Conservation (phyloP, 2,113 vertebrate genomes). For the Helogale parvula region DNA sequence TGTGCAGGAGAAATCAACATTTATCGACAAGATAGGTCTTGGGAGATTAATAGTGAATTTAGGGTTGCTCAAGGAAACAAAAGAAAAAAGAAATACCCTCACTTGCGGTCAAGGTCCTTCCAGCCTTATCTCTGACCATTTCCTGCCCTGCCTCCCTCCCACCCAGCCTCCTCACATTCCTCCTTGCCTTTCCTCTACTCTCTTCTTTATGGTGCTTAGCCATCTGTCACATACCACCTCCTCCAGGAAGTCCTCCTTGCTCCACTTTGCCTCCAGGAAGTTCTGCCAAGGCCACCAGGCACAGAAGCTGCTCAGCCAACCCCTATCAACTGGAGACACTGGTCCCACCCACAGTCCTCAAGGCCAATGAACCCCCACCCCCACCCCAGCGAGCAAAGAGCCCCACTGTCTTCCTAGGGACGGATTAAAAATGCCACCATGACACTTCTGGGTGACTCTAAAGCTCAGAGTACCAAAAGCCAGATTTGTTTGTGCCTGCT, state of each 20-base stretch:
- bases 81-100: not conserved
- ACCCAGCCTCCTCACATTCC: not conserved
- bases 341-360: not conserved
- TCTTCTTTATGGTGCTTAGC: not conserved
- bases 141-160: not conserved
- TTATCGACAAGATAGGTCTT: conserved; percentile 61
- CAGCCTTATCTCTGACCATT: not conserved
- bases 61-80: conserved; percentile 27
- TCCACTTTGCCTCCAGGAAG: not conserved
- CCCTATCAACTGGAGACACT: not conserved
- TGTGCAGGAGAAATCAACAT: conserved; percentile 66
- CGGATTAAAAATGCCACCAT: not conserved
- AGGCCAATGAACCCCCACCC: not conserved
- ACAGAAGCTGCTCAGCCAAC: not conserved
- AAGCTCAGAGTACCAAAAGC: not conserved
- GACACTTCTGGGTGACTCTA: not conserved
- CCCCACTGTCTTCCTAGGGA: not conserved
- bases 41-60: conserved; percentile 44
- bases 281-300: not conserved
- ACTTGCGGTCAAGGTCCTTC: not conserved
- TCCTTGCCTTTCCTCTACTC: not conserved
- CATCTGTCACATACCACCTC: not conserved
- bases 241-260: not conserved
- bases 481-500: not conserved
- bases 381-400: not conserved